Base-by-base conservation (phyloP, 1,140 invertebrate species). In the Aphelinus atriplicis region DNA sequence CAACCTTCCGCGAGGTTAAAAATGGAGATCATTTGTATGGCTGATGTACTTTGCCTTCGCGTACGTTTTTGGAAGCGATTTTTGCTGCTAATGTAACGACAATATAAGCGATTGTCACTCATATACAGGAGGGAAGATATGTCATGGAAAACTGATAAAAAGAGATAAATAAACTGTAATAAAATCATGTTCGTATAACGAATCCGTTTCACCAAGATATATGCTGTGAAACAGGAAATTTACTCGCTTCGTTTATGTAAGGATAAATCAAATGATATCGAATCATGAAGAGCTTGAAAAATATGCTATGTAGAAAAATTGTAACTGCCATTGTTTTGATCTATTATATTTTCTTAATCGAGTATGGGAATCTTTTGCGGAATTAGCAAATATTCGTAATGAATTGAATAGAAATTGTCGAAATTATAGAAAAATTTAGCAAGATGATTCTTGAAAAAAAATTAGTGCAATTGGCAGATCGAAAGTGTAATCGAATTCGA, bases 381-480 rank as follows among this genome's bases (percentile, higher is more conserved):
- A 62, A 62, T 68, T 47, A 5, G 47, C 45, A 6, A 73, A 66
- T 66, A 62, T 73, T 66, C 3, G 47, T 72, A 60, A 57, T 9
- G 7, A 67, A 73, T 53, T 7, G 42, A 46, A 1, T 53, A 60
- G 43, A 46, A 67, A 45, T 53, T 43, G 48, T 46, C 6, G 10
- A 73, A 67, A 67, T 62, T 66, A 46, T 73, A 67, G 10, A 47
- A 43, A 62, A 73, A 61, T 68, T 26, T 68, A 48, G 9, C 62
- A 55, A 50, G 56, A 26, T 7, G 3, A 74, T 64, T 74, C 26
- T 77, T 77, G n/a, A 65, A 66, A 61, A n/a, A 2, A 71, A 67
- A 57, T 78, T 78, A 81, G 79, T 83, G 79, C 78, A 83, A 81
- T 83, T 81, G 80, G 80, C 76, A 76, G 62, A 72, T 73, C 70